Percentiles rank a stretch among this genome's conserved stretches.
phyloP scores from a whole-genome alignment of 2,113 vertebrate species.

The Echinops telfairi region DNA sequence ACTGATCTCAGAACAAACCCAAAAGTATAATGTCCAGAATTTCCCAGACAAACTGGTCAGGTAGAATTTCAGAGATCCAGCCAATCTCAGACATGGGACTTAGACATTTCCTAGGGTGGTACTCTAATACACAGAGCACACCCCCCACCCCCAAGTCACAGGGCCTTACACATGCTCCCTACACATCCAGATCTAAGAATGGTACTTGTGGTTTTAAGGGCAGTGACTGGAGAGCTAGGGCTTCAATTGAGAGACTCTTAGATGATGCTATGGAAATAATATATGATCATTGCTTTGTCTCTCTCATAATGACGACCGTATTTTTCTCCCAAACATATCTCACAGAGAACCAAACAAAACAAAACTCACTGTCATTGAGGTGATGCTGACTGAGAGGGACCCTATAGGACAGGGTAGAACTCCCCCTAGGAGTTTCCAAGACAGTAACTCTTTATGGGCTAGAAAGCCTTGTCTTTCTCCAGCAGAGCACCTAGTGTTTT shows the following conservation, averaged over 20 bases:
- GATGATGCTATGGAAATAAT: conserved; percentile 7
- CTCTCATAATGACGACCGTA: neutral
- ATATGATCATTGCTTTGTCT: neutral
- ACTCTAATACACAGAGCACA: neutral
- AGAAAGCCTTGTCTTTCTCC: too few species aligned
- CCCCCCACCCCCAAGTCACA: neutral
- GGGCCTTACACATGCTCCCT: neutral
- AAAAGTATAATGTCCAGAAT: too few species aligned
- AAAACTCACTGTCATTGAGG: too few species aligned
- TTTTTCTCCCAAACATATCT: neutral
- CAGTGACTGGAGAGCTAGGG: neutral
- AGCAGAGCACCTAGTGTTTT: too few species aligned
- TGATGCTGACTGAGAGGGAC: too few species aligned
- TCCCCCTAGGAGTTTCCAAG: too few species aligned
- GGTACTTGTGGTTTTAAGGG: neutral
- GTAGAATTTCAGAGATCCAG: too few species aligned
- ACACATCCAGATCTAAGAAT: neutral
- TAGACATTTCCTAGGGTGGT: neutral
- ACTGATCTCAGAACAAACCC: neutral
- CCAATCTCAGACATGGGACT: neutral
- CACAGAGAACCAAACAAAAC: neutral
- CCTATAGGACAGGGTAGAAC: too few species aligned
- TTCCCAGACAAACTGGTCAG: neutral
- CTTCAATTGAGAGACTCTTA: neutral
- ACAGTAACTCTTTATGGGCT: too few species aligned